Base-by-base conservation (phyloP, 2,888 invertebrate species). In the Apodemia zela region DNA sequence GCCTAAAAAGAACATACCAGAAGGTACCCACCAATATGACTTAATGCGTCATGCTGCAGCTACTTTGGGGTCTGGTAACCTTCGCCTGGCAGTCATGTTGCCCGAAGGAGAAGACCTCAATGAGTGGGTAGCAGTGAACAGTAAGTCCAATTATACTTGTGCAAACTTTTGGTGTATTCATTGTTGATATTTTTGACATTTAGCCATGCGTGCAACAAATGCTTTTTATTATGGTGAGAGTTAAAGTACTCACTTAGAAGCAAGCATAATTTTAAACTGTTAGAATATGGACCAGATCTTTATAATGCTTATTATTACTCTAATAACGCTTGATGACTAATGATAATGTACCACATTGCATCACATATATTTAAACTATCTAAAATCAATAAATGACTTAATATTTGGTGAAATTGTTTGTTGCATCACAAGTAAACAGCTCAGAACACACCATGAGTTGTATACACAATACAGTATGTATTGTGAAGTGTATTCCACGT, bases 91-190 rank as follows among this genome's bases (percentile, higher is more conserved):
- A 58, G 99, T 99, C 63, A 96, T 97, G 94, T 92, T 99, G 73
- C 99, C 99, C 0, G 99, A 99, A 86, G 99, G 99, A 47, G 99
- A 99, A 91, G 99, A 99, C 91, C 94, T 98, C 70, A 99, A 99
- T 81, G 99, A 99, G 93, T 99, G 99, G 99, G 98, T 99, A 54
- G 99, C 99, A 63, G 99, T 99, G 59, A 99, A 99, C 85, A 99
- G 99, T 98, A 88, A 95, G 49, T 13, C 18, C 29, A 38, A 18
- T 49, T 45, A 45, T 15, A 10, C 2, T 42, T 10, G 5, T 42
- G 15, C 15, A 42, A 4, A 15, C 10, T 4, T 42, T 42, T 15
- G 5, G 0, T 13, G 6, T 42, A 42, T 42, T 42, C 2, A 15
- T 5, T 42, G 15, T 15, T 42, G 2, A 15, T 13, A 38, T 38